Evolutionary conservation across 2,113 vertebrate genomes (phyloP), one percentile per base, ranked within the genome.

Genomic region (Paramisgurnus dabryanus): DNA sequence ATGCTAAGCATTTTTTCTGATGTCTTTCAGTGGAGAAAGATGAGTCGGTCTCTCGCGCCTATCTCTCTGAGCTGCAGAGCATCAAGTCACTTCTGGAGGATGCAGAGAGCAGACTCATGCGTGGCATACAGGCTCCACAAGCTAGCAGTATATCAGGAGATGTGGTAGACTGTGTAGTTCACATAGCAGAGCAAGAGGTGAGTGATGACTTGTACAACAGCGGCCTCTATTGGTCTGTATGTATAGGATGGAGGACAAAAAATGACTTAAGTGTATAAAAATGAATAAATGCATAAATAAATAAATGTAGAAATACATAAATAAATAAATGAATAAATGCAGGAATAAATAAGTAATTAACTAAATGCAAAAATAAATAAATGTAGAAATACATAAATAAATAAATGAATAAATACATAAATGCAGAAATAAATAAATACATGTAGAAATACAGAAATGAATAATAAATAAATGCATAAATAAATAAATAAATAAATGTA

Each of bases 131-230:
- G 87, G 79, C 90, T 13, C 91, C 92, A 0, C 86, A 93, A 78
- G 86, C 94, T 50, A 81, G 90, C 86, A 85, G 91, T 18, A 50
- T 93, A 0, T 90, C 78, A 0, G 94, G 93, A 47, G 90, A 91
- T 43, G 61, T 89, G 55, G 86, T 85, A 41, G 95, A 96, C 3
- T 93, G 76, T 82, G 57, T 94, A 0, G 7, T 95, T 73, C 94
- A 92, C 82, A 93, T 97, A 0, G 90, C 91, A 0, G 96, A 97
- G 87, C 96, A 99, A 67, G 95, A 99, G 96, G 97, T 99, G 73
- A 88, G 93, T 80, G 4, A 41, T 69, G 1, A 69, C 22, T 50
- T 8, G 50, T 47, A 13, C 55, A 13, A 57, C 78, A 85, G 79
- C 84, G 0, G 82, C 86, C 67, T 57, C 90, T 86, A 74, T 85